phyloP scores from a whole-genome alignment of 2,888 invertebrate genomes.

The Drosophila rellima region DNA sequence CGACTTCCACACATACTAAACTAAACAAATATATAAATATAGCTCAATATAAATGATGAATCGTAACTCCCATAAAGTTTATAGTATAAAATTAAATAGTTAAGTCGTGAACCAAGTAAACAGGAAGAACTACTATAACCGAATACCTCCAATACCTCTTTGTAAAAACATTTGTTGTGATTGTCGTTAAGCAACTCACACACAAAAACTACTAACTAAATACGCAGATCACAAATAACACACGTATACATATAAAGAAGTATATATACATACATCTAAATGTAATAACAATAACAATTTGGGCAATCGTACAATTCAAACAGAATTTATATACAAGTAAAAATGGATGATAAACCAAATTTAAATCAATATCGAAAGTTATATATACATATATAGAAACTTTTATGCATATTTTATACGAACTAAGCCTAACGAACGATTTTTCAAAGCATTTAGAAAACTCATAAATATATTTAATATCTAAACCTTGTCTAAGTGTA shows the following conservation, averaged over 20 bases:
- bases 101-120: slow-evolving; percentile 80
- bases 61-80: slow-evolving; percentile 15
- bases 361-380: slow-evolving; percentile 35
- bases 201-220: slow-evolving; percentile 15
- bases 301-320: slow-evolving; percentile 80
- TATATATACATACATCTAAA: slow-evolving; percentile 34
- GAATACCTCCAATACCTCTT: slow-evolving; percentile 85
- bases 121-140: slow-evolving; percentile 84
- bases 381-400: slow-evolving; percentile 47
- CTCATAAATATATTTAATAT: slow-evolving; percentile 26
- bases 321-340: slow-evolving; percentile 76
- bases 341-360: slow-evolving; percentile 28
- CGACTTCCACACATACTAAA: slow-evolving; percentile 11
- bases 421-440: slow-evolving; percentile 55
- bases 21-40: slow-evolving; percentile 15
- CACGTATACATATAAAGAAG: slow-evolving; percentile 35
- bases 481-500: slow-evolving; percentile 43
- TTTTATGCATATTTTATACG: slow-evolving; percentile 74
- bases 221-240: slow-evolving; percentile 30
- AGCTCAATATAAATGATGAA: slow-evolving; percentile 38
- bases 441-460: slow-evolving; percentile 67
- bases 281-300: slow-evolving; percentile 57
- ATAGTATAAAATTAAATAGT: slow-evolving; percentile 35
- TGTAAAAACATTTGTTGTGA: slow-evolving; percentile 77
- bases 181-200: slow-evolving; percentile 67